Percentiles rank a stretch among this genome's conserved stretches.
Evolutionary conservation across 2,888 invertebrate genomes (phyloP).

Genomic region (Eledona agricola): DNA sequence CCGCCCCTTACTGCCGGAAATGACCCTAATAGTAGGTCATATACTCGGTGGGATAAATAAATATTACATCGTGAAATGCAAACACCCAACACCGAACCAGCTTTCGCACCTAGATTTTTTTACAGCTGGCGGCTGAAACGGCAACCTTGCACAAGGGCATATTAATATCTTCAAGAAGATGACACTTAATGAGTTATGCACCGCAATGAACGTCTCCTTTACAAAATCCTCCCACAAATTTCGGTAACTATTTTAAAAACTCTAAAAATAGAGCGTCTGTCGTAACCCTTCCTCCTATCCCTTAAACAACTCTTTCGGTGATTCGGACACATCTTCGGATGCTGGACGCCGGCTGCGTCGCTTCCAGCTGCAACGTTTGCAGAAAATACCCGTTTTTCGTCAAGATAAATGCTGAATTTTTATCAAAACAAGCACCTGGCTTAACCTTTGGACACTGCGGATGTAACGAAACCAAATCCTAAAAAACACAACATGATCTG

Average conservation of each 20-base stretch:
- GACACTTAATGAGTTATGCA: slow-evolving; percentile 47
- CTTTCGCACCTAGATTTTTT: slow-evolving; percentile 32
- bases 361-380: slow-evolving; percentile 31
- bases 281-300: slow-evolving; percentile 49
- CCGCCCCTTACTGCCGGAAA: slow-evolving; percentile 48
- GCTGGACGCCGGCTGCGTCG: slow-evolving; percentile 25
- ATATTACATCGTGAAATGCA: slow-evolving; percentile 41
- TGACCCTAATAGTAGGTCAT: slow-evolving; percentile 51
- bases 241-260: slow-evolving; percentile 59
- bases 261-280: slow-evolving; percentile 58
- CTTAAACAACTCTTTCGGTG: slow-evolving; percentile 39
- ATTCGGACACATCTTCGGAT: slow-evolving; percentile 43
- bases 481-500: no score
- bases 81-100: slow-evolving; percentile 23
- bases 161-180: slow-evolving; percentile 32
- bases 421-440: slow-evolving; percentile 29
- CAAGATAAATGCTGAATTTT: slow-evolving; percentile 11
- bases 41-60: slow-evolving; percentile 52
- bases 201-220: slow-evolving; percentile 49
- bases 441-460: no score
- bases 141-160: slow-evolving; percentile 21
- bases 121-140: slow-evolving; percentile 9
- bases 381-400: slow-evolving; percentile 23
- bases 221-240: slow-evolving; percentile 56
- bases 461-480: slow-evolving; percentile 10